These are phyloP conservation scores for Ceratothoa steindachneri DNA, from an alignment of 2,888 invertebrate species.

Conservation along the genomic window DNA sequence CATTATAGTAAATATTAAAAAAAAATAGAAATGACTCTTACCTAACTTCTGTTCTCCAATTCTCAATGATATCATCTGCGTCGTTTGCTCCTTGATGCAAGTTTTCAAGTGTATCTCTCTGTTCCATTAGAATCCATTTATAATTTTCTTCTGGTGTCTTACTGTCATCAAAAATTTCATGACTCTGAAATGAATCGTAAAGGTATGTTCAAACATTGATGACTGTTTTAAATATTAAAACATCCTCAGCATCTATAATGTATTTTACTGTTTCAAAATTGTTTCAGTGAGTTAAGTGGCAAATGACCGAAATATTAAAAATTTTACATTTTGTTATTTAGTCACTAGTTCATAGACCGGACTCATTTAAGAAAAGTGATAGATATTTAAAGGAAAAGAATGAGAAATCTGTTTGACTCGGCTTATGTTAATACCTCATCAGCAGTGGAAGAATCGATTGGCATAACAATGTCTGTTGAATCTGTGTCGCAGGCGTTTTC, in stretches of 20 bases:
- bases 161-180: not conserved
- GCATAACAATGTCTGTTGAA: constrained; percentile 35
- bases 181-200: not conserved
- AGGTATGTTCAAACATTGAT: too few species aligned
- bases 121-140: constrained; percentile 34
- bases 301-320: too few species aligned
- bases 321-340: too few species aligned
- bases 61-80: constrained; percentile 14
- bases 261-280: too few species aligned
- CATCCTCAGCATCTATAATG: too few species aligned
- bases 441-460: constrained; percentile 27
- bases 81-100: not conserved
- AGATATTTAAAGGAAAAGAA: too few species aligned
- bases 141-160: too few species aligned
- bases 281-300: too few species aligned
- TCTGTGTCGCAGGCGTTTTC: constrained; percentile 24
- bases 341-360: too few species aligned
- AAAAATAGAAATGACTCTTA: too few species aligned
- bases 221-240: too few species aligned
- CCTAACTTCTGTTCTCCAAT: constrained; percentile 44
- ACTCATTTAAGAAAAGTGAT: too few species aligned
- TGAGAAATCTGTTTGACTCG: not conserved
- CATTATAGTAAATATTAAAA: not conserved
- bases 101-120: constrained; percentile 26
- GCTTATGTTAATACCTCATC: constrained; percentile 25